These are phyloP conservation scores for Chaenogobius annularis DNA, from an alignment of 2,113 vertebrate genomes.

Conservation along the genomic window DNA sequence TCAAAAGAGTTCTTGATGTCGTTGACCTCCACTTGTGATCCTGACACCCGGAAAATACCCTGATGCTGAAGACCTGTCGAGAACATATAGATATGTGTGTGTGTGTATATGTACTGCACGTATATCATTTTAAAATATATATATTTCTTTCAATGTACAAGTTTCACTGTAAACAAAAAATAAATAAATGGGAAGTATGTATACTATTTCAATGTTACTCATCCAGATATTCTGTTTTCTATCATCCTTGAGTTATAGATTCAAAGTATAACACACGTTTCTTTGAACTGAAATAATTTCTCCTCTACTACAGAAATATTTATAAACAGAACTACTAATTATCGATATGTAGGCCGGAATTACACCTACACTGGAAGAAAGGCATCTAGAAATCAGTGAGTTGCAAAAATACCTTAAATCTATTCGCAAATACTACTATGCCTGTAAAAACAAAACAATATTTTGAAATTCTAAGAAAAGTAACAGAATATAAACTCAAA, in stretches of 20 bases:
- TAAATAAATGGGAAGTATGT: neutral
- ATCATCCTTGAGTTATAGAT: too few relatives aligned
- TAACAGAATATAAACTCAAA: too few relatives aligned
- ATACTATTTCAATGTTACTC: too few relatives aligned
- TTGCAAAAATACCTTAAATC: neutral
- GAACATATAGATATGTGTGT: too few relatives aligned
- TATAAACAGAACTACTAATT: neutral
- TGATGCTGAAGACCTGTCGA: constrained; percentile 94
- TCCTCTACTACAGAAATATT: neutral
- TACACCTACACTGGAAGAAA: neutral
- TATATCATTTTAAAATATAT: neutral
- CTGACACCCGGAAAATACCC: constrained; percentile 96
- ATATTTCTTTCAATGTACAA: neutral
- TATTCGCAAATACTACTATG: too few relatives aligned
- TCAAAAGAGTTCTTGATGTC: constrained; percentile 99
- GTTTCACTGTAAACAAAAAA: neutral
- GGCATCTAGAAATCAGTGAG: neutral
- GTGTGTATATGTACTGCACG: too few relatives aligned
- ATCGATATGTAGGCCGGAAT: neutral
- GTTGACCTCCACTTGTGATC: constrained; percentile 97
- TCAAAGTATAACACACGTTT: too few relatives aligned
- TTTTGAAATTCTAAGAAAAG: too few relatives aligned
- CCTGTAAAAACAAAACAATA: too few relatives aligned
- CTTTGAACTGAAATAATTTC: neutral
- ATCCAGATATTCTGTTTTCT: too few relatives aligned